A percentile compares a stretch with the other conserved stretches of the same genome.
Evolutionary conservation across 2,888 invertebrate species (phyloP).

Genomic region (Anagyrus pseudococci): DNA sequence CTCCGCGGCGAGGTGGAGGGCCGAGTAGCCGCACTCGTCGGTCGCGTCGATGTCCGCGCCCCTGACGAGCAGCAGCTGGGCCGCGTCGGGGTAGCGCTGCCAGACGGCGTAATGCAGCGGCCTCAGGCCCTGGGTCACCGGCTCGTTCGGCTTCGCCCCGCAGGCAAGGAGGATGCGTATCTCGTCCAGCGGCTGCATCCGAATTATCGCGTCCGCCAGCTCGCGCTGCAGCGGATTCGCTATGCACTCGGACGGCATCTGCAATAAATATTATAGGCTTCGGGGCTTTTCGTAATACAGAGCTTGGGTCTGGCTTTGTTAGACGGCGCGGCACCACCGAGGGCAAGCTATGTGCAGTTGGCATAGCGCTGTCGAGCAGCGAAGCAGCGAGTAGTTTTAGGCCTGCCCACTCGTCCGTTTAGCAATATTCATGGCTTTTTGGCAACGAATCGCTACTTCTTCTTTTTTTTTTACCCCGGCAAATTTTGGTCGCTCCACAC

Average conservation of each 20-base stretch:
- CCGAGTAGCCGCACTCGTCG: slow-evolving; percentile 91
- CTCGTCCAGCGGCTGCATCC: slow-evolving; percentile 86
- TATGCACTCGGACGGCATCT: slow-evolving; percentile 78
- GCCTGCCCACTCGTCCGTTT: no score
- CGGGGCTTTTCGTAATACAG: neutral
- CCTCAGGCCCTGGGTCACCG: slow-evolving; percentile 84
- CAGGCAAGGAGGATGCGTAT: slow-evolving; percentile 84
- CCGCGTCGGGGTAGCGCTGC: slow-evolving; percentile 79
- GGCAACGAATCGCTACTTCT: no score
- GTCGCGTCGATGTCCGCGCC: slow-evolving; percentile 83
- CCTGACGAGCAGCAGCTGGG: slow-evolving; percentile 78
- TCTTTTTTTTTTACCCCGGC: no score
- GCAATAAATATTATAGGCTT: no score
- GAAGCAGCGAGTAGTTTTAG: no score
- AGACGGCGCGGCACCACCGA: neutral
- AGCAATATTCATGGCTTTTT: no score
- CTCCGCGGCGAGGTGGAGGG: slow-evolving; percentile 89
- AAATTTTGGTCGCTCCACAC: no score
- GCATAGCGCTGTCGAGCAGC: no score
- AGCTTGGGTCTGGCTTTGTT: neutral
- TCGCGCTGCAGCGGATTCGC: slow-evolving; percentile 81
- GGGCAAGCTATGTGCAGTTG: no score
- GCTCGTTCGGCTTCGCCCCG: slow-evolving; percentile 84
- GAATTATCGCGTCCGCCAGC: slow-evolving; percentile 88
- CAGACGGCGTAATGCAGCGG: slow-evolving; percentile 94